These are phyloP conservation scores for Pseudotriccus pelzelni DNA, from an alignment of 2,797 vertebrate genomes.

Conservation along the genomic window DNA sequence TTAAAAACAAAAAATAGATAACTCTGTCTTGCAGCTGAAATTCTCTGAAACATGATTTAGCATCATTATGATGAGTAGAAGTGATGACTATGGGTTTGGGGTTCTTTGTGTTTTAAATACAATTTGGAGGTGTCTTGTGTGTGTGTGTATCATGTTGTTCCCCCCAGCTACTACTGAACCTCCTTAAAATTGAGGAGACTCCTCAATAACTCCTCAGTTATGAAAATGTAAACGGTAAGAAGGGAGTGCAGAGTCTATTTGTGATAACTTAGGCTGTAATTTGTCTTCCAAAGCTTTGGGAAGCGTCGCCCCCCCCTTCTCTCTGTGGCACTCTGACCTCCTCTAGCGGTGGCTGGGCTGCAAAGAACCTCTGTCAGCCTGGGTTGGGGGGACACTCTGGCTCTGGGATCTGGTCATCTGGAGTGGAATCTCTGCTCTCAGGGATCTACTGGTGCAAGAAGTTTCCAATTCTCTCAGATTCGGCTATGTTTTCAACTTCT, in stretches of 20 bases:
- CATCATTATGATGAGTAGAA: not conserved
- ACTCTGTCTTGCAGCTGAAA: not conserved
- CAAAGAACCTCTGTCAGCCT: not conserved
- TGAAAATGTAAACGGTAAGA: not conserved
- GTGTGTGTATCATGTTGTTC: not conserved
- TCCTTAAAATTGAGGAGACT: not conserved
- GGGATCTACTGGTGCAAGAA: not conserved
- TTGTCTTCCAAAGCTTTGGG: not conserved
- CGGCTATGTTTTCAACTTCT: not conserved
- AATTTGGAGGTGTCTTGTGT: not conserved
- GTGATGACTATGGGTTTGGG: not conserved
- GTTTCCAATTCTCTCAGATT: not conserved
- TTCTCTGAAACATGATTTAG: not conserved
- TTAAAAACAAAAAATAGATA: not conserved
- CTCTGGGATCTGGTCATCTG: not conserved
- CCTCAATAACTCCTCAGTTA: not conserved
- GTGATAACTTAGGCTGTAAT: not conserved
- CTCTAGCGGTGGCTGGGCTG: constrained; percentile 32
- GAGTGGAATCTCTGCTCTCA: not conserved
- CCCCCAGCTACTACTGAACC: not conserved
- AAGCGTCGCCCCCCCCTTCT: not conserved
- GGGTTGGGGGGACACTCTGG: not conserved
- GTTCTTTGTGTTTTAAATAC: not conserved
- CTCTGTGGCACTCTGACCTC: constrained; percentile 55
- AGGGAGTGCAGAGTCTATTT: not conserved